Conservation (phyloP, 2,113 vertebrate species). For the Elgaria multicarinata region DNA sequence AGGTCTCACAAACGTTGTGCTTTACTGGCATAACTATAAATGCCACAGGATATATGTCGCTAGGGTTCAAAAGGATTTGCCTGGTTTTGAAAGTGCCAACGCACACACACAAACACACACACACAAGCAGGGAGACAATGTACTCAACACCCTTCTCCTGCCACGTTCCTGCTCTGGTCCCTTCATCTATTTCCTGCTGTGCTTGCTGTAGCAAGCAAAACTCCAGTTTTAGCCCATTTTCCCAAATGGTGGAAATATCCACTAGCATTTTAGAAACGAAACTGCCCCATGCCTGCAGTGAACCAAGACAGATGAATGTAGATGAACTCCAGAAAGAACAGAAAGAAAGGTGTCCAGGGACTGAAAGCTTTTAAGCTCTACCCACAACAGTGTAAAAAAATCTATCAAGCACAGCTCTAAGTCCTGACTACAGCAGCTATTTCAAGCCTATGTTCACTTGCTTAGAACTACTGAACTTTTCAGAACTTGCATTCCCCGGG, state of each 20-base stretch:
- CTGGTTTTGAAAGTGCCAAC: background rate
- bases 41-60: background rate
- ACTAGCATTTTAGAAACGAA: background rate
- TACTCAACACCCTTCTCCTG: background rate
- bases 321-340: background rate
- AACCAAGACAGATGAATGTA: background rate
- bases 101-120: no score
- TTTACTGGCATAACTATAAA: background rate
- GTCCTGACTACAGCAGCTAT: background rate
- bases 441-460: background rate
- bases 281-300: background rate
- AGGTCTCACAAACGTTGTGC: background rate
- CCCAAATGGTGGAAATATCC: background rate
- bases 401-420: background rate
- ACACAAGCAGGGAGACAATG: background rate
- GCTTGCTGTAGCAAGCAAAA: background rate
- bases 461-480: conserved; percentile 6
- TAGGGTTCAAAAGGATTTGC: background rate
- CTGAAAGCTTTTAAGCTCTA: background rate
- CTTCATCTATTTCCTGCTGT: background rate
- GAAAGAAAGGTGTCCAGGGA: background rate
- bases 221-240: background rate
- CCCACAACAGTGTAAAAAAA: background rate
- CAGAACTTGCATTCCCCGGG: background rate
- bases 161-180: background rate